Evolutionary conservation across 1,140 invertebrate species (phyloP).

Genomic region (Drosophila suzukii): DNA sequence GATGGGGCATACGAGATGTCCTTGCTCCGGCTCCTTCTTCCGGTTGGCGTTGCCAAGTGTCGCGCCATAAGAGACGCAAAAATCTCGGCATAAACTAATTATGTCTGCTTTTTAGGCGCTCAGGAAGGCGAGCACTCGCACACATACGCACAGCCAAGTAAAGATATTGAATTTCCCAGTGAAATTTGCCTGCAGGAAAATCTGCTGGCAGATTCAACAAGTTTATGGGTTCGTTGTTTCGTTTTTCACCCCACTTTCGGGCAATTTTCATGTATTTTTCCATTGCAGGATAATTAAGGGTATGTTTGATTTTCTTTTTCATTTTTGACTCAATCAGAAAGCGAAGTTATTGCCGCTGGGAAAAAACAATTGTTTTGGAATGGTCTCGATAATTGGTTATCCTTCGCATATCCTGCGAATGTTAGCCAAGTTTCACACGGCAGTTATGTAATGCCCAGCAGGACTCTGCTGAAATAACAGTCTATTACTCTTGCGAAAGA

Average conservation of each 20-base stretch:
- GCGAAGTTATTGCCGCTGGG: constrained; percentile 4
- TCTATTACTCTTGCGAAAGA: neutral
- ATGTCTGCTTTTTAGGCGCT: constrained; percentile 75
- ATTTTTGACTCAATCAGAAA: constrained; percentile 26
- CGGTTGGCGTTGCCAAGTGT: constrained; percentile 38
- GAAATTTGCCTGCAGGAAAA: constrained; percentile 45
- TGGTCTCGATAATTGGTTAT: constrained; percentile 20
- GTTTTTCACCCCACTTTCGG: neutral
- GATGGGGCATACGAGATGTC: constrained; percentile 22
- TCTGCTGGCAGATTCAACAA: constrained; percentile 58
- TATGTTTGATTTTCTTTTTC: neutral
- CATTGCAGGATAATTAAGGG: constrained; percentile 25
- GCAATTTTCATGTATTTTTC: constrained; percentile 4
- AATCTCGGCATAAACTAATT: constrained; percentile 75
- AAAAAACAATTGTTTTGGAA: neutral
- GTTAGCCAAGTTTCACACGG: constrained; percentile 28
- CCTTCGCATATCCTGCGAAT: constrained; percentile 5
- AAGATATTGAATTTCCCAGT: constrained; percentile 70
- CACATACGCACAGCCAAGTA: neutral
- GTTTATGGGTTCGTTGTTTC: constrained; percentile 44
- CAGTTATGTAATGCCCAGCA: constrained; percentile 57
- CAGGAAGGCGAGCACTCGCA: constrained; percentile 51
- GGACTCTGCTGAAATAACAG: constrained; percentile 17
- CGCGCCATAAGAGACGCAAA: constrained; percentile 51
- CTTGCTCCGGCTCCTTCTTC: constrained; percentile 15